Percentiles rank a stretch among this genome's conserved stretches.
Evolutionary conservation across 92 coral and sea anemone genomes (phyloP).

Genomic region (Umimayanthus kanabou): DNA sequence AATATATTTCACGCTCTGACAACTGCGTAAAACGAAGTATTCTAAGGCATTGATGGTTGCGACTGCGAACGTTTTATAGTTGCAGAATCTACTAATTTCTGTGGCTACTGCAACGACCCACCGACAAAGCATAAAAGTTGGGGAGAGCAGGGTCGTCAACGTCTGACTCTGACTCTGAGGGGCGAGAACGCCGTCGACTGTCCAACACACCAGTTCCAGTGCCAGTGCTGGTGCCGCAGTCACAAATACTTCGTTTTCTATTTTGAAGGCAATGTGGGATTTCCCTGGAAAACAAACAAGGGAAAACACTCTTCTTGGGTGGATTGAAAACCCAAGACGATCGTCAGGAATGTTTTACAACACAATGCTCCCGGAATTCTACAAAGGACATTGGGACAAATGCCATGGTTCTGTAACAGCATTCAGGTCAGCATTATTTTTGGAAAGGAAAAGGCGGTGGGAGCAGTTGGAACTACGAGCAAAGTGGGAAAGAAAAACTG

Average conservation of each 20-base stretch:
- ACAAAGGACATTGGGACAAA: conserved; percentile 4
- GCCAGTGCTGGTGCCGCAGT: conserved; percentile 15
- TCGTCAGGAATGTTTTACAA: conserved; percentile 5
- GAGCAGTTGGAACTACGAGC: neutral
- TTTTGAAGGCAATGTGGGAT: neutral
- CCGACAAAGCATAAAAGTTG: no score
- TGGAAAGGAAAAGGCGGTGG: neutral
- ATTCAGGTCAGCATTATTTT: neutral
- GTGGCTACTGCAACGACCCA: no score
- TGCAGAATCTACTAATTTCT: no score
- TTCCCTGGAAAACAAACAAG: no score
- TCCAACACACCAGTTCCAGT: conserved; percentile 8
- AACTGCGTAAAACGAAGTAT: no score
- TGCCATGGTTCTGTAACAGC: neutral
- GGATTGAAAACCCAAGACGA: conserved; percentile 19
- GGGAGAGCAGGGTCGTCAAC: no score
- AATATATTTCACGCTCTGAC: no score
- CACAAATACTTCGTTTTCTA: conserved; percentile 11
- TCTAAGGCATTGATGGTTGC: no score
- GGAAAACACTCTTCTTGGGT: conserved; percentile 14
- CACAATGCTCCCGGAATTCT: conserved; percentile 1
- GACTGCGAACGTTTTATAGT: no score
- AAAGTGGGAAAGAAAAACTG: conserved; percentile 2
- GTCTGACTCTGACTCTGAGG: no score
- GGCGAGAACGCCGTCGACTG: neutral